A percentile compares a stretch with the other conserved stretches of the same genome.
phyloP scores from a whole-genome alignment of 2,888 invertebrate species.

The Ectobius pallidus region DNA sequence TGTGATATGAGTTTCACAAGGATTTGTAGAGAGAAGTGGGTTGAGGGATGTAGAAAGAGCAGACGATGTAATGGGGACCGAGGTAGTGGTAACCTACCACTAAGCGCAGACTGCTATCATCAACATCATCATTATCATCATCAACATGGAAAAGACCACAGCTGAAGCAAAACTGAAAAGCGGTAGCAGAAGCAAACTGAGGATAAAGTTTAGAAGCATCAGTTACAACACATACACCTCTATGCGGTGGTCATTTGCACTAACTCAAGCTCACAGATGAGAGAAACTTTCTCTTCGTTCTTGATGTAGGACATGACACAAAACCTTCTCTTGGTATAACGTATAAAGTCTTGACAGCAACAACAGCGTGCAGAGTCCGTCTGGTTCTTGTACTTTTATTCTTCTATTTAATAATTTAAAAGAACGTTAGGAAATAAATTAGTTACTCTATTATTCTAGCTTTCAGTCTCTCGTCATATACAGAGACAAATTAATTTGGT shows the following conservation, averaged over 20 bases:
- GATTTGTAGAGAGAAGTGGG: no score
- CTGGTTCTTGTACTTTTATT: no score
- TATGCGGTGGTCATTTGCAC: not conserved
- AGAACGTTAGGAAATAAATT: no score
- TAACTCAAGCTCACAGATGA: not conserved
- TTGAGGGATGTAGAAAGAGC: no score
- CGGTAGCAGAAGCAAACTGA: not conserved
- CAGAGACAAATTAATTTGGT: no score
- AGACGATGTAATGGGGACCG: not conserved
- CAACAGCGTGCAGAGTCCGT: no score
- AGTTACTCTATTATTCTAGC: no score
- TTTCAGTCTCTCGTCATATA: no score
- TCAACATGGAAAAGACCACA: not conserved
- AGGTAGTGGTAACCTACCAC: not conserved
- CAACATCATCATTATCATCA: not conserved
- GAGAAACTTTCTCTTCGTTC: not conserved
- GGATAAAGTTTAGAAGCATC: not conserved
- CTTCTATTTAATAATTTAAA: no score
- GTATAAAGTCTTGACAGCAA: not conserved
- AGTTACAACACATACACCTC: not conserved
- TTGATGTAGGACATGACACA: not conserved
- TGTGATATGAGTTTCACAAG: no score
- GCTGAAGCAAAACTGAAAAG: slow-evolving; percentile 9
- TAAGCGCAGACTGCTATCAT: not conserved
- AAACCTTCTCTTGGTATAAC: not conserved